Evolutionary conservation across 2,888 invertebrate species (phyloP).

Genomic region (Orchesellides sinensis): DNA sequence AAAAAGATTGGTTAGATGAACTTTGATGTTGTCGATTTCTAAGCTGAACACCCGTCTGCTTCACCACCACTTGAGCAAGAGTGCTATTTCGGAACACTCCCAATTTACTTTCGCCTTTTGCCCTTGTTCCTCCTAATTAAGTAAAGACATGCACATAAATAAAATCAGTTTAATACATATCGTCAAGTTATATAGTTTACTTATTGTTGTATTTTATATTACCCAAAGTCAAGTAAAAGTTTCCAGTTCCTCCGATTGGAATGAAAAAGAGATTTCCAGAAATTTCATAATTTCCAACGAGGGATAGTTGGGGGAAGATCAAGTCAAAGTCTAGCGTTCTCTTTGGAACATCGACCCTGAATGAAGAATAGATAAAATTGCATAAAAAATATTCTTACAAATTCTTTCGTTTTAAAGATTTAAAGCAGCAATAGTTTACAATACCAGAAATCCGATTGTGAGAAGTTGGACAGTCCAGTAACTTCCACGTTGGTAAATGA

Average conservation of each 20-base stretch:
- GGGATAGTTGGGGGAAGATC: constrained; percentile 81
- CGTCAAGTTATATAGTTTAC: not conserved
- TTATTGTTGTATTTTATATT: not conserved
- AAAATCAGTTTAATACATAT: not conserved
- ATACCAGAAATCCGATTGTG: constrained; percentile 83
- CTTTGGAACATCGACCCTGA: constrained; percentile 79
- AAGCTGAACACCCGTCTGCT: constrained; percentile 69
- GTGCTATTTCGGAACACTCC: constrained; percentile 38
- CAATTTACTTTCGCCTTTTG: constrained; percentile 68
- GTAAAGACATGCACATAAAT: not conserved
- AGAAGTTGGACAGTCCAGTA: constrained; percentile 78
- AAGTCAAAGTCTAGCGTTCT: constrained; percentile 80
- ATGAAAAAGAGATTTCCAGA: constrained; percentile 87
- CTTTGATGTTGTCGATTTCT: constrained; percentile 70
- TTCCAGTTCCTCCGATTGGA: constrained; percentile 87
- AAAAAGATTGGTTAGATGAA: constrained; percentile 76
- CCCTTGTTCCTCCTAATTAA: constrained; percentile 65
- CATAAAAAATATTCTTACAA: too few relatives aligned
- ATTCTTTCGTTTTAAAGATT: too few relatives aligned
- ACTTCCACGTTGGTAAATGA: constrained; percentile 86
- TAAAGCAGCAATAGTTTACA: constrained; percentile 60
- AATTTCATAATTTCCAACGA: constrained; percentile 87
- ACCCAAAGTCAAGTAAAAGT: constrained; percentile 82
- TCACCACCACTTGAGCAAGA: constrained; percentile 63
- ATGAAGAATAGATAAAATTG: too few relatives aligned